Evolutionary conservation across 2,113 vertebrate species (phyloP).

Genomic region (Halcyon senegalensis): DNA sequence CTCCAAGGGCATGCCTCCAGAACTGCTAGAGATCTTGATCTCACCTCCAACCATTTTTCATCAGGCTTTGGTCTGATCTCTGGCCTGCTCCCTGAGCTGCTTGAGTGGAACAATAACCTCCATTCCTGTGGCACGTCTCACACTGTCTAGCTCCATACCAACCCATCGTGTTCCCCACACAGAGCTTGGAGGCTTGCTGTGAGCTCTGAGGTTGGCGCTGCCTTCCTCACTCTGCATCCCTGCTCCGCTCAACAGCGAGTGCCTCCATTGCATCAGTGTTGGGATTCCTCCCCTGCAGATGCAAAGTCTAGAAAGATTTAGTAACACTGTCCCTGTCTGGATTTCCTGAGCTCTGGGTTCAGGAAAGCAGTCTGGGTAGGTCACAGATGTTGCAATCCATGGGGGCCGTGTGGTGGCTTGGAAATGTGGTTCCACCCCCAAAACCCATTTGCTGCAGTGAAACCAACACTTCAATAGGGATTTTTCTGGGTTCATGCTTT

Average conservation of each 20-base stretch:
- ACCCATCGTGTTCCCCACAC: background rate
- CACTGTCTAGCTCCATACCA: background rate
- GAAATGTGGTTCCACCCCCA: background rate
- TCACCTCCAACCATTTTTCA: background rate
- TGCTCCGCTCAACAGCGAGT: background rate
- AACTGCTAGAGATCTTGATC: background rate
- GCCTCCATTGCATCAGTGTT: background rate
- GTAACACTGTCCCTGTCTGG: background rate
- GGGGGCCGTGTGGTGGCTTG: too few relatives aligned
- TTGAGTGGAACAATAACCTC: background rate
- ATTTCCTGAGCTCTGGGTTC: background rate
- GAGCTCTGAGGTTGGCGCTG: rapidly evolving
- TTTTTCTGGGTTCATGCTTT: background rate
- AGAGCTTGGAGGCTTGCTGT: background rate
- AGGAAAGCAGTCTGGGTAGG: background rate
- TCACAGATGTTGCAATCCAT: rapidly evolving
- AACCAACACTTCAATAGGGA: background rate
- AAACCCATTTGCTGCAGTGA: background rate
- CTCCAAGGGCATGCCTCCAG: background rate
- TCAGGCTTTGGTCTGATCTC: background rate
- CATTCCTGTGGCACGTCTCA: background rate
- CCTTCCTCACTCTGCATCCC: background rate
- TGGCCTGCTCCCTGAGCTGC: background rate
- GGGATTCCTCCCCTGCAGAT: background rate
- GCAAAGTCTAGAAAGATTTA: background rate